Evolutionary conservation across 2,888 invertebrate genomes (phyloP).

Genomic region (Pammene aurita): DNA sequence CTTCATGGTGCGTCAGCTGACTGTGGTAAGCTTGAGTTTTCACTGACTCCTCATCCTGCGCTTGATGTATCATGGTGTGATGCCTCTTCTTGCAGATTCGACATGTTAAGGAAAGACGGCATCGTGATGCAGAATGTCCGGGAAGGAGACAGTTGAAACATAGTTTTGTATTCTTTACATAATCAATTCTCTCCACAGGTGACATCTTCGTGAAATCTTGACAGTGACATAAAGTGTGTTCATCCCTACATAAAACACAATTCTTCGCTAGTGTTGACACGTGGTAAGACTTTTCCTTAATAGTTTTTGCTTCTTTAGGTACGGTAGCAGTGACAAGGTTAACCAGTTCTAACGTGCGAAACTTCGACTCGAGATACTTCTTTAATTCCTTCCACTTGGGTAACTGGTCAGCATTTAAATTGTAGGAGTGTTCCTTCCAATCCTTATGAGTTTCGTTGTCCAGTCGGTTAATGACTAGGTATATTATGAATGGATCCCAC

Average conservation of each 20-base stretch:
- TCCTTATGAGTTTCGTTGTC: conserved; percentile 9
- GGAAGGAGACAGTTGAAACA: conserved; percentile 47
- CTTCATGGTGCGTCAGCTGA: conserved; percentile 5
- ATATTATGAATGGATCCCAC: conserved; percentile 8
- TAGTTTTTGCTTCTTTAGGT: background rate
- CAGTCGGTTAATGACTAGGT: background rate
- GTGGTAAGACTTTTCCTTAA: conserved; percentile 31
- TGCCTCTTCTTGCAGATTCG: conserved; percentile 45
- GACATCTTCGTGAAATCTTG: conserved; percentile 43
- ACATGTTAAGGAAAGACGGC: conserved; percentile 40
- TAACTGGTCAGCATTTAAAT: conserved; percentile 23
- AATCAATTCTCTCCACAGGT: conserved; percentile 44
- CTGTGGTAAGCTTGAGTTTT: background rate
- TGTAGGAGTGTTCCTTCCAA: conserved; percentile 3
- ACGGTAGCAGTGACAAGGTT: background rate
- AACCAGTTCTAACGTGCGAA: conserved; percentile 35
- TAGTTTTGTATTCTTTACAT: conserved; percentile 39
- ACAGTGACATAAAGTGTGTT: conserved; percentile 46
- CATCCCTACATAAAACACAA: conserved; percentile 41
- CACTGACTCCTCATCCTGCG: conserved; percentile 2
- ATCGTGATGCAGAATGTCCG: conserved; percentile 42
- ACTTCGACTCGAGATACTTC: conserved; percentile 41
- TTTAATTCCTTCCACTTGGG: conserved; percentile 41
- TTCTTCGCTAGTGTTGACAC: conserved; percentile 13
- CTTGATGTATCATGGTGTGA: conserved; percentile 46